phyloP scores from a whole-genome alignment of 2,888 invertebrate species.

The Pantelozetes paolii region DNA sequence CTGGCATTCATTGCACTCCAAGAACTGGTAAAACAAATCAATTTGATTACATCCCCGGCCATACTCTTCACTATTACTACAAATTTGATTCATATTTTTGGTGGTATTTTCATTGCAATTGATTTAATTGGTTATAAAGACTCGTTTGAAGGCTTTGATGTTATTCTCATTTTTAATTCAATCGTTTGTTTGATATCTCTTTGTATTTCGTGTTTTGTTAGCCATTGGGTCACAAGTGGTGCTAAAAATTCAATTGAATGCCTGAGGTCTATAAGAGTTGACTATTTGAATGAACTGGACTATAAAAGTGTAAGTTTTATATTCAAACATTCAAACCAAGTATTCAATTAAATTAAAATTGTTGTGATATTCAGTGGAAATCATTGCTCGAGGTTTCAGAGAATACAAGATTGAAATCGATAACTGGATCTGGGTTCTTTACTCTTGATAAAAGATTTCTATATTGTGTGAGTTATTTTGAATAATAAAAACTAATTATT shows the following conservation, averaged over 20 bases:
- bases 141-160: background rate
- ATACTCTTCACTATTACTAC: background rate
- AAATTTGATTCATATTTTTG: background rate
- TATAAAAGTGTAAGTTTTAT: constrained; percentile 7
- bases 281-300: background rate
- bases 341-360: no score
- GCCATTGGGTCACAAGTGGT: background rate
- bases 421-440: background rate
- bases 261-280: background rate
- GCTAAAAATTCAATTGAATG: background rate
- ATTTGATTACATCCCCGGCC: constrained; percentile 26
- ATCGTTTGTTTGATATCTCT: background rate
- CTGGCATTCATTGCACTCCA: constrained; percentile 12
- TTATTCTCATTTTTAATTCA: background rate
- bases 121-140: constrained; percentile 7
- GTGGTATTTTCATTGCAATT: background rate
- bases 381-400: background rate
- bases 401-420: background rate
- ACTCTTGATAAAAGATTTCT: background rate
- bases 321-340: background rate
- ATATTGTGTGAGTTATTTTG: background rate
- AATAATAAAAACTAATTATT: background rate
- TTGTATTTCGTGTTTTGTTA: background rate
- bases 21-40: constrained; percentile 23
- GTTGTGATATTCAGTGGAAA: background rate